A percentile compares a stretch with the other conserved stretches of the same genome.
These are phyloP conservation scores for Marronus borbonicus DNA, from an alignment of 2,888 invertebrate species.

Conservation along the genomic window DNA sequence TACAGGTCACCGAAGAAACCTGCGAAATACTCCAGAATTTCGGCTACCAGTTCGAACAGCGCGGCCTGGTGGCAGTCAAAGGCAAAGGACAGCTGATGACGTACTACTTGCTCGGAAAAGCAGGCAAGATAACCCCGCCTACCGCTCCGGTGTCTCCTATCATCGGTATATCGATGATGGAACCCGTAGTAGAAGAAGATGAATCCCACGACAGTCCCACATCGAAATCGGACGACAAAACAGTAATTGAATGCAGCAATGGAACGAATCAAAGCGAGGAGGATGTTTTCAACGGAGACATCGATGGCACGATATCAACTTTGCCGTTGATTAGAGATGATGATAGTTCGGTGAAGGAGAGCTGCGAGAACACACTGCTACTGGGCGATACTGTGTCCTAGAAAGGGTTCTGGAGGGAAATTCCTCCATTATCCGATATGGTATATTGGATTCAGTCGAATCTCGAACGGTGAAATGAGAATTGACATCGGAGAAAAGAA, in stretches of 20 bases:
- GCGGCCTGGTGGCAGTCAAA: slow-evolving; percentile 95
- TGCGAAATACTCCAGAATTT: slow-evolving; percentile 90
- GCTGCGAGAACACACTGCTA: slow-evolving; percentile 65
- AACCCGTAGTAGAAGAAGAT: slow-evolving; percentile 69
- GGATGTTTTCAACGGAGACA: slow-evolving; percentile 63
- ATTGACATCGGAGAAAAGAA: too few species aligned
- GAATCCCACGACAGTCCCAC: slow-evolving; percentile 68
- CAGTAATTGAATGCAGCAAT: slow-evolving; percentile 66
- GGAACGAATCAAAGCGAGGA: slow-evolving; percentile 62
- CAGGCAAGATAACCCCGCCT: slow-evolving; percentile 67
- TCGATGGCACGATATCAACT: slow-evolving; percentile 60
- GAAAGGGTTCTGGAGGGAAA: background rate
- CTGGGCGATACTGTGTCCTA: slow-evolving; percentile 60
- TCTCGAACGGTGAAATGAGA: too few species aligned
- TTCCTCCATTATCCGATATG: too few species aligned
- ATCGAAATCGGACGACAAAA: slow-evolving; percentile 68
- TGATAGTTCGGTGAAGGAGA: slow-evolving; percentile 64
- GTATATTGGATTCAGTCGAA: too few species aligned
- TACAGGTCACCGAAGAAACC: slow-evolving; percentile 95
- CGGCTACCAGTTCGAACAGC: slow-evolving; percentile 94
- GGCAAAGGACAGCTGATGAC: slow-evolving; percentile 98
- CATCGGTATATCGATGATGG: slow-evolving; percentile 63
- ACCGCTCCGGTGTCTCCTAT: slow-evolving; percentile 67
- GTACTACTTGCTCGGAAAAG: slow-evolving; percentile 85
- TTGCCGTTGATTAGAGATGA: slow-evolving; percentile 63